Evolutionary conservation across 2,113 vertebrate species (phyloP), one percentile per base, ranked within the genome.

Genomic region (Sphyrna mokarran): DNA sequence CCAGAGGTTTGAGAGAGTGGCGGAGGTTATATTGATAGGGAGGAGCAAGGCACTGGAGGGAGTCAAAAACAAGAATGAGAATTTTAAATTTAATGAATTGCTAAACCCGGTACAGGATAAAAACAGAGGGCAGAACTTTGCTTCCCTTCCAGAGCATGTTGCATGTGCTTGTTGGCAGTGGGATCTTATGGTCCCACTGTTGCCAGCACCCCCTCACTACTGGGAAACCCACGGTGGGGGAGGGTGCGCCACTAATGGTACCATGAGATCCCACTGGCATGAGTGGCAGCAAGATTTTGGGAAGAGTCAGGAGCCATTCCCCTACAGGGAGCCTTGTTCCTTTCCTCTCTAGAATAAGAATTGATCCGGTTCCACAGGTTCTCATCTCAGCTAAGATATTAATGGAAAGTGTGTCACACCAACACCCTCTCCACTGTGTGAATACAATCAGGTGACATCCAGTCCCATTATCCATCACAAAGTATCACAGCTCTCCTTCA

Each of bases 241-340:
- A 48, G n/a, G n/a, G n/a, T 48, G 48, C 48, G 48, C 48, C 48
- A 3, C 48, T 3, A 3, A 48, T 48, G 48, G 48, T 48, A 54
- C 48, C 48, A 3, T 54, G 5, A 54, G 48, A 54, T 54, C 48
- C 48, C 48, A 4, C 48, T 54, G 48, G 48, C 48, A 54, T 54
- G 48, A 54, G 48, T 5, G 48, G 48, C 48, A 54, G 48, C 48
- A 54, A 54, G 48, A 54, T 54, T 54, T 54, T 54, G 48, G 48
- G 48, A 54, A 54, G 48, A 22, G 70, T 10, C 70, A 1, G n/a
- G 11, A 80, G 3, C 78, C 3, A 13, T 16, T 80, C 78, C 13
- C n/a, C n/a, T 16, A 18, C 11, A 78, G 11, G n/a, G 95, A 95
- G 96, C 87, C 96, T 96, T 96, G 54, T 96, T 97, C 96, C 72